These are phyloP conservation scores for Dendrocincla tyrannina DNA, from an alignment of 2,797 vertebrate species.

Conservation along the genomic window DNA sequence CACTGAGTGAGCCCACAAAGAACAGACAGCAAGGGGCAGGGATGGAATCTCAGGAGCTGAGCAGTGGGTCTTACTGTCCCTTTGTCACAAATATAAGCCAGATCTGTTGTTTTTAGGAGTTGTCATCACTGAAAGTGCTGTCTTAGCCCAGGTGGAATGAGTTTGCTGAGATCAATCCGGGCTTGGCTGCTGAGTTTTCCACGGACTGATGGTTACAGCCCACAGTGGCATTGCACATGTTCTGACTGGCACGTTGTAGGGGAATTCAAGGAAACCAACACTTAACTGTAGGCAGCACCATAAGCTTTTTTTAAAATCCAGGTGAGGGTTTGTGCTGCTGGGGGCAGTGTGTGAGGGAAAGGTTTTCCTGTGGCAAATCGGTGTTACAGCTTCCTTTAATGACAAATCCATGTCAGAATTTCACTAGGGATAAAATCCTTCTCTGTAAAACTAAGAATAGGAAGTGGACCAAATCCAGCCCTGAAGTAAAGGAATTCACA, in stretches of 20 bases:
- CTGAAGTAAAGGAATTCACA: not conserved
- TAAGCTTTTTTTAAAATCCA: not conserved
- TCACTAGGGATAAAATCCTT: not conserved
- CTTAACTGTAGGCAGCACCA: not conserved
- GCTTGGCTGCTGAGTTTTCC: not conserved
- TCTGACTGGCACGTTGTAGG: not conserved
- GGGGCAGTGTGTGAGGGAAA: not conserved
- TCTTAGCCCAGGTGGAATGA: not conserved
- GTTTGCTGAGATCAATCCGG: not conserved
- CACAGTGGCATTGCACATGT: not conserved
- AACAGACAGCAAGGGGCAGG: not conserved
- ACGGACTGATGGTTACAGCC: not conserved
- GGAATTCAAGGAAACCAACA: not conserved
- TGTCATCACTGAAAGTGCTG: not conserved
- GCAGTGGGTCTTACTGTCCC: not conserved
- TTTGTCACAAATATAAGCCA: not conserved
- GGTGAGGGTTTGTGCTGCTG: not conserved
- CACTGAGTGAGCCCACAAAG: not conserved
- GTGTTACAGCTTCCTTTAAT: not conserved
- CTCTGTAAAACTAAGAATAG: not conserved
- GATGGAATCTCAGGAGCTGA: not conserved
- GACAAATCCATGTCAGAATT: not conserved
- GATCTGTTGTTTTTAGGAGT: not conserved
- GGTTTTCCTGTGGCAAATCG: not conserved
- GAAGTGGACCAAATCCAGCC: not conserved